These are phyloP conservation scores for Mesochorus sp. DNA, from an alignment of 2,888 invertebrate genomes.

Conservation along the genomic window DNA sequence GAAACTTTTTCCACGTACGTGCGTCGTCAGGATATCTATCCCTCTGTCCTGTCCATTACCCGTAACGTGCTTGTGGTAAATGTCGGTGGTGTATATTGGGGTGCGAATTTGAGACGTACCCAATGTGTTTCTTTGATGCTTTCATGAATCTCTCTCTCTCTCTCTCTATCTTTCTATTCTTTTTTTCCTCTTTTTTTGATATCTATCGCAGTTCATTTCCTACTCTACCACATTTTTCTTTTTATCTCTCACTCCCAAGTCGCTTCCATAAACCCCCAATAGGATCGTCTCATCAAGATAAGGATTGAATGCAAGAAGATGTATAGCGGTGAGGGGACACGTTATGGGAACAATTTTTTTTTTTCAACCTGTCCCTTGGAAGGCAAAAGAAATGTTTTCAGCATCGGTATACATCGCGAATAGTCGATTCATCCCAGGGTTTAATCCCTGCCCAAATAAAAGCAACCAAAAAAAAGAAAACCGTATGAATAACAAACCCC, in stretches of 20 bases:
- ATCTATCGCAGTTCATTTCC: constrained; percentile 4
- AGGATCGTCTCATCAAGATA: neutral
- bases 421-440: too few relatives aligned
- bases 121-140: constrained; percentile 11
- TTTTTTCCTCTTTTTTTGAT: constrained; percentile 10
- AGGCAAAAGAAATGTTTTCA: too few relatives aligned
- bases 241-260: neutral
- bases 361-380: neutral
- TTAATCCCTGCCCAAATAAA: too few relatives aligned
- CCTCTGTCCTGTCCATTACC: constrained; percentile 10
- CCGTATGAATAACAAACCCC: too few relatives aligned
- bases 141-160: constrained; percentile 13
- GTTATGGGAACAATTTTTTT: neutral
- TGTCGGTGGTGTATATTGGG: constrained; percentile 6
- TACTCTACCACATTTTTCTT: neutral
- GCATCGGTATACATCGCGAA: too few relatives aligned
- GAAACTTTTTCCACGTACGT: constrained; percentile 61
- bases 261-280: neutral
- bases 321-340: too few relatives aligned
- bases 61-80: neutral
- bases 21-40: constrained; percentile 32
- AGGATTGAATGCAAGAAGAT: neutral
- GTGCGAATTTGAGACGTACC: constrained; percentile 11
- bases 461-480: too few relatives aligned
- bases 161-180: too few relatives aligned